Percentiles rank a stretch among this genome's conserved stretches.
phyloP scores from a whole-genome alignment of 2,797 vertebrate genomes.

The Ctenosaura bakeri region DNA sequence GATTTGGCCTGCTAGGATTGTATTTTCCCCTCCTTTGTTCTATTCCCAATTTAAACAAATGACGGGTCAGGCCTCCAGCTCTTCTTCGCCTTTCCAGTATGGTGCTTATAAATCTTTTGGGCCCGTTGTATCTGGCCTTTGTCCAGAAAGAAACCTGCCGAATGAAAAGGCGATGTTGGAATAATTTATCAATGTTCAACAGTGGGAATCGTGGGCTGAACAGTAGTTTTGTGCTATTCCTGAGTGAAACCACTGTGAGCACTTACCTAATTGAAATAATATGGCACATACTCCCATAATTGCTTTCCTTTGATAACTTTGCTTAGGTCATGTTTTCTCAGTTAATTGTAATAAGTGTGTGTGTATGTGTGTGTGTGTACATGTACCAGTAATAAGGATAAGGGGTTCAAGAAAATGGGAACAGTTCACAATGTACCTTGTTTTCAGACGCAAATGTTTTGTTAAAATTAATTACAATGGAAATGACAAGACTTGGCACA shows the following conservation, averaged over 20 bases:
- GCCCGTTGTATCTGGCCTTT: conserved; percentile 84
- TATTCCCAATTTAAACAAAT: conserved; percentile 59
- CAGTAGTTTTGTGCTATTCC: conserved; percentile 82
- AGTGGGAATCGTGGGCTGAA: conserved; percentile 80
- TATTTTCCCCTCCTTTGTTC: conserved; percentile 53
- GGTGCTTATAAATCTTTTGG: conserved; percentile 80
- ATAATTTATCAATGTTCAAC: conserved; percentile 84
- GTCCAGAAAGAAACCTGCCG: conserved; percentile 81
- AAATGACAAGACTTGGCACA: conserved; percentile 85
- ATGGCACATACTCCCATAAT: conserved; percentile 77
- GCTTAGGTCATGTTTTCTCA: conserved; percentile 80
- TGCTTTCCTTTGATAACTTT: conserved; percentile 80
- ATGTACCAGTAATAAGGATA: conserved; percentile 74
- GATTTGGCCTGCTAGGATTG: conserved; percentile 10
- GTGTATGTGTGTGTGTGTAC: conserved; percentile 77
- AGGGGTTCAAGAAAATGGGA: conserved; percentile 72
- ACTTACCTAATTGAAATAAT: conserved; percentile 85
- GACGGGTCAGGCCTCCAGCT: conserved; percentile 64
- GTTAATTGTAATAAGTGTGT: conserved; percentile 84
- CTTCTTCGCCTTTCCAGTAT: conserved; percentile 73
- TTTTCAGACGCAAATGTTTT: conserved; percentile 88
- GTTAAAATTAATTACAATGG: conserved; percentile 87
- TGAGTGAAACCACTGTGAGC: conserved; percentile 76
- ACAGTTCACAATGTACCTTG: conserved; percentile 73
- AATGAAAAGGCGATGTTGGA: conserved; percentile 78